Evolutionary conservation across 2,113 vertebrate species (phyloP).

Genomic region (Grammomys dolichurus): DNA sequence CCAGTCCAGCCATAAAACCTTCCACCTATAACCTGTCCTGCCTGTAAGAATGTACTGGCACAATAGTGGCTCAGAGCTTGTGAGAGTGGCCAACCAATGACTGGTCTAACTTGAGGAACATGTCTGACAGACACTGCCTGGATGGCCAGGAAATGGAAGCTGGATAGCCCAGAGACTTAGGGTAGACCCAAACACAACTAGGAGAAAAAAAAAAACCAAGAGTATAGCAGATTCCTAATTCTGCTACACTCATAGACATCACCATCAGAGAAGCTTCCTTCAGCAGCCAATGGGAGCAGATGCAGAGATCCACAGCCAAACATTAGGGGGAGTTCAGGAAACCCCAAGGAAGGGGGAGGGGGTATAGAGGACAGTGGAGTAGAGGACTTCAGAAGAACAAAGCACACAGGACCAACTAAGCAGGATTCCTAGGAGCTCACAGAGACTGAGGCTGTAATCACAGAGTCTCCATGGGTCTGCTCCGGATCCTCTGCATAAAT

Average conservation of each 20-base stretch:
- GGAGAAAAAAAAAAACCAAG: too few relatives aligned
- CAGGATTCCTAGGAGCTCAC: background rate
- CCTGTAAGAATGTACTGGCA: background rate
- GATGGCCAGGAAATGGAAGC: background rate
- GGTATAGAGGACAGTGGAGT: background rate
- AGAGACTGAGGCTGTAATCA: background rate
- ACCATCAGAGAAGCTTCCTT: background rate
- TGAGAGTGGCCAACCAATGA: background rate
- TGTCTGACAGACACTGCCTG: background rate
- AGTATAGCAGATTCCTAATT: too few relatives aligned
- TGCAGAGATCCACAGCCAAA: too few relatives aligned
- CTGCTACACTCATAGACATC: background rate
- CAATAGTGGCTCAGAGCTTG: background rate
- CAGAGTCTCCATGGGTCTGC: background rate
- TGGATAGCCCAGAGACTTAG: background rate
- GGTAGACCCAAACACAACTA: background rate
- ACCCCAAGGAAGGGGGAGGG: background rate
- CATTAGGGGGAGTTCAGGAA: background rate
- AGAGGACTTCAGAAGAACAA: background rate
- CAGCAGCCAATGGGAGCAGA: background rate
- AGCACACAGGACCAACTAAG: background rate
- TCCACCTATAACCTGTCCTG: background rate
- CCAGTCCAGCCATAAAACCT: background rate
- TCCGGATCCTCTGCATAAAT: background rate
- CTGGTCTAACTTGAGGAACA: background rate